Evolutionary conservation across 2,888 invertebrate genomes (phyloP).

Genomic region (Lasius fuliginosus): DNA sequence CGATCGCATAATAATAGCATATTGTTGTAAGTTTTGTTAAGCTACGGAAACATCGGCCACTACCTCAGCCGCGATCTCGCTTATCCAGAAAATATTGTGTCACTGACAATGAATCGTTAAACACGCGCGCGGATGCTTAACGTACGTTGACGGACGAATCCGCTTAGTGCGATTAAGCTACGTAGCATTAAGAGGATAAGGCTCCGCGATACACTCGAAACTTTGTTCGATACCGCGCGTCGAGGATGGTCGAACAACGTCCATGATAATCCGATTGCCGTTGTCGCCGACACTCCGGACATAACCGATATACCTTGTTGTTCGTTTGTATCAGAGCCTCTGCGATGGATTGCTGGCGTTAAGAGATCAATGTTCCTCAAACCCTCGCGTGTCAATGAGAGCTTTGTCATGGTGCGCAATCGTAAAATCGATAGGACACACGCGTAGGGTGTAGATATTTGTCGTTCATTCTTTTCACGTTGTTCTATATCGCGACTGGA

Average conservation of each 20-base stretch:
- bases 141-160: constrained; percentile 57
- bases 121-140: constrained; percentile 38
- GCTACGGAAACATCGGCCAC: background rate
- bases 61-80: background rate
- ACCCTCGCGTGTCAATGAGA: constrained; percentile 56
- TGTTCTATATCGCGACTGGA: background rate
- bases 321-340: constrained; percentile 16
- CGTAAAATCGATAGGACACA: constrained; percentile 66
- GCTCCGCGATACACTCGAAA: constrained; percentile 23
- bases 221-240: constrained; percentile 27
- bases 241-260: constrained; percentile 28
- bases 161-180: constrained; percentile 66
- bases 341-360: constrained; percentile 33
- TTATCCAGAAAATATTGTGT: constrained; percentile 29
- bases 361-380: constrained; percentile 65
- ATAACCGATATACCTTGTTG: constrained; percentile 28
- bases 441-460: constrained; percentile 48
- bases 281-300: constrained; percentile 36
- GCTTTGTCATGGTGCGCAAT: constrained; percentile 56
- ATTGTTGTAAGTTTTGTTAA: constrained; percentile 25
- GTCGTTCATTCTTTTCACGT: constrained; percentile 55
- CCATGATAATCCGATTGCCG: constrained; percentile 64
- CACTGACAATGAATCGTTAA: constrained; percentile 26
- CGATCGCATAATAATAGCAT: background rate
- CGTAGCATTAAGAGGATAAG: constrained; percentile 47